phyloP scores from a whole-genome alignment of 2,113 vertebrate species.

The Agapornis roseicollis region DNA sequence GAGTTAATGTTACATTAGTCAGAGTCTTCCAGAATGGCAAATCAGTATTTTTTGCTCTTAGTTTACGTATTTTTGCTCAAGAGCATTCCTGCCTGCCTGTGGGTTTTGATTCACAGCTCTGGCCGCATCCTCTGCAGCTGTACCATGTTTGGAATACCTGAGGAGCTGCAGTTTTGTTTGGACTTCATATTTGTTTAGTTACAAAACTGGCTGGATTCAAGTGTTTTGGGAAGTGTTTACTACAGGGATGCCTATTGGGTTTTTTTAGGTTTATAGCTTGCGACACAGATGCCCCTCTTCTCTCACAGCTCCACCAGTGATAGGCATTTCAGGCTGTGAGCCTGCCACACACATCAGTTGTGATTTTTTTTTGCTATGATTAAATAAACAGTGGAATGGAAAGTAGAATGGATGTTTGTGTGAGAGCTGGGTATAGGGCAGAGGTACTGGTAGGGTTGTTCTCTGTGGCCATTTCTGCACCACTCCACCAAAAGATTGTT shows the following conservation, averaged over 20 bases:
- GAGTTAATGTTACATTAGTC: not conserved
- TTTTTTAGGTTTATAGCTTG: not conserved
- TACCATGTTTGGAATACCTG: not conserved
- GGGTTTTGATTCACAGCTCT: not conserved
- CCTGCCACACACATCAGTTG: not conserved
- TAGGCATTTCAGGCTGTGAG: not conserved
- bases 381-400: not conserved
- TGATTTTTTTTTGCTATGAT: not conserved
- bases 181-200: not conserved
- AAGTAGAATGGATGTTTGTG: not conserved
- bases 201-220: not conserved
- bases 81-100: not conserved
- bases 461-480: not conserved
- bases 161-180: not conserved
- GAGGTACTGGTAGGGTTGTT: fast-evolving
- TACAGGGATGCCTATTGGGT: fast-evolving
- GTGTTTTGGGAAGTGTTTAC: not conserved
- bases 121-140: not conserved
- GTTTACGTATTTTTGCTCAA: not conserved
- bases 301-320: not conserved
- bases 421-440: not conserved
- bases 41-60: not conserved
- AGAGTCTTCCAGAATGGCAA: not conserved
- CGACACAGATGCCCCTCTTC: not conserved
- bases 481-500: not conserved